Conservation (phyloP, 2,113 vertebrate genomes). For the Chaenocephalus aceratus region DNA sequence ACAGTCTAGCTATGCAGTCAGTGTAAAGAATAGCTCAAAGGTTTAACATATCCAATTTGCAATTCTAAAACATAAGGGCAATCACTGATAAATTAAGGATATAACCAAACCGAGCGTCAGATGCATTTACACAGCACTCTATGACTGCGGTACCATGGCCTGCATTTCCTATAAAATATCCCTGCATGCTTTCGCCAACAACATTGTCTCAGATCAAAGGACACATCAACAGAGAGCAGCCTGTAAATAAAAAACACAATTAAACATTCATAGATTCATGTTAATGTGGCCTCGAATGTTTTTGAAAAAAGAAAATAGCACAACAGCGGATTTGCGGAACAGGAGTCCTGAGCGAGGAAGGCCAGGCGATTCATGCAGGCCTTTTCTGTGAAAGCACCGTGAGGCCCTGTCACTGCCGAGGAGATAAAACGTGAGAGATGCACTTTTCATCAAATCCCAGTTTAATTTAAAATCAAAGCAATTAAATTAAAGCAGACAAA, state of each 20-base stretch:
- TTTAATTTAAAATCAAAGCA: slow-evolving; percentile 56
- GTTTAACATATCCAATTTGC: slow-evolving; percentile 64
- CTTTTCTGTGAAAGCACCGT: slow-evolving; percentile 24
- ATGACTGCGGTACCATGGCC: slow-evolving; percentile 1
- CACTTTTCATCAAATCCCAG: slow-evolving; percentile 46
- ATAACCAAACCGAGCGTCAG: slow-evolving; percentile 40
- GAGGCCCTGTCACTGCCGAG: slow-evolving; percentile 23
- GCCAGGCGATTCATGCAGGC: slow-evolving; percentile 40
- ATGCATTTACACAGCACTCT: slow-evolving; percentile 57
- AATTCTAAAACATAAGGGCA: slow-evolving; percentile 72
- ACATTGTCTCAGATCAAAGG: slow-evolving; percentile 53
- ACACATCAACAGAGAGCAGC: slow-evolving; percentile 3
- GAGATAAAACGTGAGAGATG: slow-evolving; percentile 34
- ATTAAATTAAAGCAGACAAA: slow-evolving; percentile 19
- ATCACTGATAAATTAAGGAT: slow-evolving; percentile 73
- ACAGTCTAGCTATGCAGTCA: slow-evolving; percentile 56
- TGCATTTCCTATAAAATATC: slow-evolving; percentile 17
- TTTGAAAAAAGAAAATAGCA: background rate
- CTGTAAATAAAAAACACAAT: slow-evolving; percentile 44
- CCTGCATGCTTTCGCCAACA: slow-evolving; percentile 24
- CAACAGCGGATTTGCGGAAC: background rate
- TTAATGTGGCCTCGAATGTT: slow-evolving; percentile 40
- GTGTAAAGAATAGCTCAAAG: slow-evolving; percentile 67
- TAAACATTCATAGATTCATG: slow-evolving; percentile 47
- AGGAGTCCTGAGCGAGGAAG: background rate